Base-by-base conservation (phyloP, 2,113 vertebrate genomes). In the Notothenia rossii region DNA sequence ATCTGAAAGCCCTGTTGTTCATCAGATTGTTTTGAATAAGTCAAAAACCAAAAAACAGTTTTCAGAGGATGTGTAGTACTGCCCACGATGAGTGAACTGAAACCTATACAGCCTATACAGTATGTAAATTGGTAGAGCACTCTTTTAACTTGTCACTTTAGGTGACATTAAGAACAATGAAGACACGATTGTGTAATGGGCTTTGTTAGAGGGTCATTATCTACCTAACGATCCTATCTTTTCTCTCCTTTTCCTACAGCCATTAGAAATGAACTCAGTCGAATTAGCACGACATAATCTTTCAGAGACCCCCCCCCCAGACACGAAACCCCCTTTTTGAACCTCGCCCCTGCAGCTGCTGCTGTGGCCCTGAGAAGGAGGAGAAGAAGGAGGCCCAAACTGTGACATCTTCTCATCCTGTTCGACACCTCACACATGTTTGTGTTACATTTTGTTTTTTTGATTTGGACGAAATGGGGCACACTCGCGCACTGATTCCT, bases 221-320 rank as follows among this genome's bases (percentile, higher is more conserved):
- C 14, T 25, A 25, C 17, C 60, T 71, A 25, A 83, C n/a, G 7
- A 70, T 20, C 50, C 29, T 54, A 0, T 81, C 9, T 79, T 67
- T 58, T 87, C 12, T 81, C 53, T 85, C 25, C 62, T 48, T n/a
- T 29, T 74, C 53, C 90, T 82, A 20, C 90, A 99, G 98, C 98
- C 95, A 97, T 99, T 96, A 96, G 97, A 97, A 96, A 99, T 94
- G 98, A 99, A 96, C 95, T 99, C 93, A 98, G 97, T 89, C 96
- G 98, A 91, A 94, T 98, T 94, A 99, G 98, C 95, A 99, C 97
- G 84, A 98, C 98, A 91, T 99, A 99, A 95, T 94, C 88, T 88
- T 80, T 64, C 43, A 60, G 84, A 85, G 73, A 65, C 29, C 50
- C 85, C 69, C 25, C 25, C 81, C 65, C 65, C 54, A 46, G 45